phyloP scores from a whole-genome alignment of 1,140 invertebrate species.

The Hormaphis cornu region DNA sequence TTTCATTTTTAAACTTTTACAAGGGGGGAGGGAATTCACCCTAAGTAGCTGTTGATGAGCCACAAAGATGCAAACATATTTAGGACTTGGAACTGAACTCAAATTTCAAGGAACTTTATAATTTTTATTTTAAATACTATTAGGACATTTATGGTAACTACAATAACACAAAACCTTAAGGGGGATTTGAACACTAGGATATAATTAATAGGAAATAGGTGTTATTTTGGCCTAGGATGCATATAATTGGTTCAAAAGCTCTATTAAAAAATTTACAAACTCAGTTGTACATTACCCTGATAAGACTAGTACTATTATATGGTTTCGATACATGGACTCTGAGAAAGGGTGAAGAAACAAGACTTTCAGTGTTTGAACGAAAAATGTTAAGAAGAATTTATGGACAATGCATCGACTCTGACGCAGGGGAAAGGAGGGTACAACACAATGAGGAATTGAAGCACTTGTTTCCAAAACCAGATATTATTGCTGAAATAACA shows the following conservation, averaged over 20 bases:
- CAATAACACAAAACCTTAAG: background rate
- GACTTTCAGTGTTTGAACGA: slow-evolving; percentile 9
- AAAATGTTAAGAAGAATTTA: slow-evolving; percentile 26
- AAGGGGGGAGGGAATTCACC: too few relatives aligned
- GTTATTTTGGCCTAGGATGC: background rate
- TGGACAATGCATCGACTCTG: background rate
- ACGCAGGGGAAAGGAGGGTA: slow-evolving; percentile 7
- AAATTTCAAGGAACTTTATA: too few relatives aligned
- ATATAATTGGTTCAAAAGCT: background rate
- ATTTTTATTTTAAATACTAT: too few relatives aligned
- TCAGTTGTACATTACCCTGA: slow-evolving; percentile 1
- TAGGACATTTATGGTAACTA: too few relatives aligned
- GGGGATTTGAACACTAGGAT: background rate
- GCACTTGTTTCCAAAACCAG: background rate
- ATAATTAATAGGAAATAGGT: background rate
- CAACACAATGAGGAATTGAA: slow-evolving; percentile 7
- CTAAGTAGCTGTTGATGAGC: too few relatives aligned
- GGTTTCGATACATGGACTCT: slow-evolving; percentile 30
- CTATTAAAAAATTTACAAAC: background rate
- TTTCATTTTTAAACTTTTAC: too few relatives aligned
- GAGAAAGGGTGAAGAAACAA: slow-evolving; percentile 11
- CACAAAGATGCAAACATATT: too few relatives aligned
- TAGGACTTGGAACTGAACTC: too few relatives aligned
- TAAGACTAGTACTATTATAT: slow-evolving; percentile 15
- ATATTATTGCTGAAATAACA: background rate